Base-by-base conservation (phyloP, 2,797 vertebrate species). In the Chelidonichthys spinosus region DNA sequence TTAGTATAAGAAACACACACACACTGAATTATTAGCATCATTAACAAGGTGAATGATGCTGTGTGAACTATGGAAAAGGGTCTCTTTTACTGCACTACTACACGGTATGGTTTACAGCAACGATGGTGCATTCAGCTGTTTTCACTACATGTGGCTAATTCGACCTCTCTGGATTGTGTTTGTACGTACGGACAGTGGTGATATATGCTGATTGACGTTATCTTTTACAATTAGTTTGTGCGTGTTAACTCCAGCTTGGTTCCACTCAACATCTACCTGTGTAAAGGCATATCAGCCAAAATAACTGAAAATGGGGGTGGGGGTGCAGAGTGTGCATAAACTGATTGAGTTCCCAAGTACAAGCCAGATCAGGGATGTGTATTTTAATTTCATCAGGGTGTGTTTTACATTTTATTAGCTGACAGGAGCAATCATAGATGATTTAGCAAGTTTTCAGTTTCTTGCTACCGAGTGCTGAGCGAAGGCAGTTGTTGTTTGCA, bases 11-110 rank as follows among this genome's bases (percentile, higher is more conserved):
- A 9, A 5, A 32, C 37, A 11, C 13, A 46, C 25, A 17, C 0
- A 60, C 14, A 55, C 2, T 42, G 14, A 52, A 53, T 35, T 9
- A 5, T 59, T 46, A 37, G 35, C 18, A 42, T 65, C 42, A 72
- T 25, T 25, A 25, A 25, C 25, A 52, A 50, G 63, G 40, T 44
- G 70, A 32, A 69, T 69, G 69, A 37, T 47, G 56, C 73, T 63
- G 54, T 63, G 54, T 9, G 61, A 74, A 63, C 46, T 58, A 50
- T 65, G 40, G 44, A 75, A 54, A 72, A 63, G 11, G 61, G 54
- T 47, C 25, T 62, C 74, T 71, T 76, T 49, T 76, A 46, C 13
- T 56, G 68, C 39, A 36, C 35, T 47, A 43, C 43, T 9, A 49
- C 15, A 13, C 25, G 25, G 39, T 63, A 36, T 14, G 49, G 14